Evolutionary conservation across 53 echinoderm and acorn worm genomes (phyloP).

Genomic region (Echinometra lucunter): DNA sequence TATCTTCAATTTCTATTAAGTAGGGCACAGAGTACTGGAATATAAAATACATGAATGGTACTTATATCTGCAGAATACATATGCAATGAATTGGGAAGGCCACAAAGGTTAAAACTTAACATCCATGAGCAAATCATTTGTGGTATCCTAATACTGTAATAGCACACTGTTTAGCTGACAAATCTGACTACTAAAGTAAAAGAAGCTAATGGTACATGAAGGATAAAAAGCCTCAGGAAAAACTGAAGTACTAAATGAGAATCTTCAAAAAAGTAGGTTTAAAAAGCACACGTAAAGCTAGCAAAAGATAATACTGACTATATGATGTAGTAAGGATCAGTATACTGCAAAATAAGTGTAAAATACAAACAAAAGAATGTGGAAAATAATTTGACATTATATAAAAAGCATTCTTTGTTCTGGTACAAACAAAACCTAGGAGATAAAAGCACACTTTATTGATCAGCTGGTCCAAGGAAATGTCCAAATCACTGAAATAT

Average conservation of each 20-base stretch:
- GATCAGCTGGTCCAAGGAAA: not conserved
- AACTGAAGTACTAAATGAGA: not conserved
- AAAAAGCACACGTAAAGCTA: not conserved
- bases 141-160: not conserved
- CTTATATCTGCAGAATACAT: not conserved
- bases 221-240: not conserved
- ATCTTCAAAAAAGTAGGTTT: not conserved
- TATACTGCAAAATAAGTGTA: not conserved
- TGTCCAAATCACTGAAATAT: not conserved
- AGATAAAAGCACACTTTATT: not conserved
- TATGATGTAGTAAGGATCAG: not conserved
- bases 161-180: not conserved
- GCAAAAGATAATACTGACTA: not conserved
- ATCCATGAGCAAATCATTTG: too few relatives aligned
- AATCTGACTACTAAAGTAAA: not conserved
- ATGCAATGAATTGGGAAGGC: too few relatives aligned
- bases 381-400: not conserved
- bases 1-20: not conserved
- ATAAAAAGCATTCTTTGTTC: not conserved
- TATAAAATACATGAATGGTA: not conserved
- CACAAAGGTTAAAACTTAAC: too few relatives aligned
- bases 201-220: not conserved
- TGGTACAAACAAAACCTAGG: not conserved
- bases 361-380: not conserved
- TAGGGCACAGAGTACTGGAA: constrained; percentile 2